Evolutionary conservation across 2,797 vertebrate species (phyloP).

Genomic region (Varecia variegata): DNA sequence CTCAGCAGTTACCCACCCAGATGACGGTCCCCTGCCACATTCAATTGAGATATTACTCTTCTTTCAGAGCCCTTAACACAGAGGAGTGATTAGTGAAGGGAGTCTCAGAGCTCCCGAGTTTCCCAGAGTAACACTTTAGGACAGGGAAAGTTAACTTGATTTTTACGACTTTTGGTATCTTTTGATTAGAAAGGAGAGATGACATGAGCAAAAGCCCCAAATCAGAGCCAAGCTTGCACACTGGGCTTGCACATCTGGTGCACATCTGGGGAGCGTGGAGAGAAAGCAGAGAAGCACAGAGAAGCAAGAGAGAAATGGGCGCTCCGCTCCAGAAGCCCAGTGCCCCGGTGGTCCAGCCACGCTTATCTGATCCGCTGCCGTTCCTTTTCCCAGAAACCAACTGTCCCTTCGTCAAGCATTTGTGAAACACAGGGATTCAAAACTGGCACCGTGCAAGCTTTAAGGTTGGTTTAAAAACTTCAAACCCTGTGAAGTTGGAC

Average conservation of each 20-base stretch:
- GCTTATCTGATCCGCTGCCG: not conserved
- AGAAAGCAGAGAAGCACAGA: not conserved
- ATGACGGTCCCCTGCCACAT: not conserved
- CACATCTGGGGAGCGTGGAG: not conserved
- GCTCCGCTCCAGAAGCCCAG: not conserved
- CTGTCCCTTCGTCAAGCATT: not conserved
- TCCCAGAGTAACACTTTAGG: not conserved
- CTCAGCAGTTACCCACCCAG: not conserved
- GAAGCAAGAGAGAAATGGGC: not conserved
- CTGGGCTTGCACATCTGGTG: not conserved
- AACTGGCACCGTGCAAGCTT: not conserved
- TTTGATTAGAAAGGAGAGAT: not conserved
- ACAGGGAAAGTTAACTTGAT: not conserved
- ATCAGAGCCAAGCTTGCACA: not conserved
- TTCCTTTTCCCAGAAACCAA: slow-evolving; percentile 41
- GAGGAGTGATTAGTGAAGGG: not conserved
- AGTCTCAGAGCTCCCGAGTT: not conserved
- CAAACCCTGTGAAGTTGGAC: slow-evolving; percentile 41
- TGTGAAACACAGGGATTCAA: not conserved
- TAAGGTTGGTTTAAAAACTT: slow-evolving; percentile 51
- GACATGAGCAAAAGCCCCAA: not conserved
- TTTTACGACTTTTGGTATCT: not conserved
- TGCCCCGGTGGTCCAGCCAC: fast-evolving
- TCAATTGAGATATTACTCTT: not conserved
- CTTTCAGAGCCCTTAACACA: not conserved